Base-by-base conservation (phyloP, 2,888 invertebrate species). In the Cryptocheilus praepositus region DNA sequence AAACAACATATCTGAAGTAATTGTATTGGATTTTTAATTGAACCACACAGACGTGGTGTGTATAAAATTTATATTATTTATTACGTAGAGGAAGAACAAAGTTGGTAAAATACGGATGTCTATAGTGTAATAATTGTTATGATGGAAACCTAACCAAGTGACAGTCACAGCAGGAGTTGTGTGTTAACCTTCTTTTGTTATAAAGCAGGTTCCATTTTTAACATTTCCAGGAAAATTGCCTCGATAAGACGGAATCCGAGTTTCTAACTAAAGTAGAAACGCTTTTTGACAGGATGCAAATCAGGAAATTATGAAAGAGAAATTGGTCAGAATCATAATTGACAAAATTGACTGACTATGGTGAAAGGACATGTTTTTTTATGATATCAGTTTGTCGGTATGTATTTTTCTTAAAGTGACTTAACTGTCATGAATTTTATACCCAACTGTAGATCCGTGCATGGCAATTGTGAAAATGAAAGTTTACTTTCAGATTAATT, bases 91-190 rank as follows among this genome's bases (percentile, higher is more conserved):
- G 7, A 11, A 11, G 36, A 11, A 36, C 13, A 11, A 1, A 8
- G 36, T 7, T 36, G 3, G 1, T 36, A 36, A 7, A 36, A 36
- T 36, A 11, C 8, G 13, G 36, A 36, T 16, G 8, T 59, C 28
- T 18, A 15, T 57, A 56, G 22, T 60, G 45, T 16, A 28, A 43
- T 49, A 51, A 62, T 21, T 60, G 45, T 16, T 44, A 43, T 49
- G 52, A 62, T 21, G 46, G 43, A 46, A 67, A 74, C 66, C 70
- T 70, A 73, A 77, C 73, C 74, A 74, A 76, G 72, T 73, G 71
- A 74, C 76, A 76, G 71, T 53, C 62, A 58, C 61, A 21, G 63
- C 66, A 67, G 68, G 70, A 73, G 72, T 25, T 76, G 68, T 69
- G 53, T 51, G 25, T 63, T 16, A 44, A 15, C 46, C 22, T 46